Percentiles rank a stretch among this genome's conserved stretches.
These are phyloP conservation scores for Mimas tiliae DNA, from an alignment of 2,888 invertebrate genomes.

Conservation along the genomic window DNA sequence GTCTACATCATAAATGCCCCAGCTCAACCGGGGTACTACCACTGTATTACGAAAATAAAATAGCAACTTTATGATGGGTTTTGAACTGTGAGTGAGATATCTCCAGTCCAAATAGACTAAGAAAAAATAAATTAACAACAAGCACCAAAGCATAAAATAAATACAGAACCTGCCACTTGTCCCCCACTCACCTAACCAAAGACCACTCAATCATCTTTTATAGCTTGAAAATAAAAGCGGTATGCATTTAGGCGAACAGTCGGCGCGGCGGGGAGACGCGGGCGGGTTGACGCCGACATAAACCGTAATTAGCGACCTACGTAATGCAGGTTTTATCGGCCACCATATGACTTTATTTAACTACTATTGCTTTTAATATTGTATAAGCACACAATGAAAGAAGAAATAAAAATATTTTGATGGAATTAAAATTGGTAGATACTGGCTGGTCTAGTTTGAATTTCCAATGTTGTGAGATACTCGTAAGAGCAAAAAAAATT, in stretches of 20 bases:
- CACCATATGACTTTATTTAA: background rate
- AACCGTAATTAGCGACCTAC: constrained; percentile 21
- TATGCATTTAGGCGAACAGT: constrained; percentile 29
- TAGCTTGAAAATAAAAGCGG: constrained; percentile 38
- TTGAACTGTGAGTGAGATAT: too few species aligned
- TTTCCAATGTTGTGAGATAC: too few species aligned
- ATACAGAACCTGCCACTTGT: constrained; percentile 16
- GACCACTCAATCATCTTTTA: constrained; percentile 33
- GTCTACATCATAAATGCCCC: too few species aligned
- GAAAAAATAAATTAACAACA: too few species aligned
- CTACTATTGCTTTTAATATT: background rate
- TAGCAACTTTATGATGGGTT: too few species aligned
- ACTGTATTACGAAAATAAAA: too few species aligned
- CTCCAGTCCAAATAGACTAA: too few species aligned
- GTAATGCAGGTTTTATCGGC: constrained; percentile 26
- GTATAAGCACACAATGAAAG: background rate
- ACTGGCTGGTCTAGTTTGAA: too few species aligned
- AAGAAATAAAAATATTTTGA: too few species aligned
- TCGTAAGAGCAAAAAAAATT: too few species aligned
- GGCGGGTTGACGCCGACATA: constrained; percentile 4
- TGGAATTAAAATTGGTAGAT: too few species aligned
- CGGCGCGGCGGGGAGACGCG: background rate
- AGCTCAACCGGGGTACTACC: too few species aligned
- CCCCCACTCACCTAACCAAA: constrained; percentile 4
- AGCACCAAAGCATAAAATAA: background rate